Evolutionary conservation across 30 jellyfish, hydroid and myxozoan genomes (phyloP).

Genomic region (Aurelia aurita): DNA sequence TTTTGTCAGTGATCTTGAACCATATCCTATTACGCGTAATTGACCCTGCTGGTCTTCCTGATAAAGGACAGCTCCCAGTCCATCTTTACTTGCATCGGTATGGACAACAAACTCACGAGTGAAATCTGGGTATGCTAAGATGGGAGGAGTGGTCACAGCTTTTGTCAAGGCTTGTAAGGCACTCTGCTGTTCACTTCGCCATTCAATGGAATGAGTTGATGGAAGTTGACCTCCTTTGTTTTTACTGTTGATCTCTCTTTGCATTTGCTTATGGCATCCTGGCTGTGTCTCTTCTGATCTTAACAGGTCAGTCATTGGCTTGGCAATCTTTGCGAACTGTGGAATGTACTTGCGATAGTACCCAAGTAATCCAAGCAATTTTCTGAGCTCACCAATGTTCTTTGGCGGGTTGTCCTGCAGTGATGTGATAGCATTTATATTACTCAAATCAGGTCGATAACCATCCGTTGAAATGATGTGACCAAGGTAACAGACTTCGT

Average conservation of each 20-base stretch:
- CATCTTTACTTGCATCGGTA: slow-evolving; percentile 54
- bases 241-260: too few relatives aligned
- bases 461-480: slow-evolving; percentile 28
- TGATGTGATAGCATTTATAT: slow-evolving; percentile 24
- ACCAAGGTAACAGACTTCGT: slow-evolving; percentile 51
- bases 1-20: slow-evolving; percentile 16
- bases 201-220: slow-evolving; percentile 5
- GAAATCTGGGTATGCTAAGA: slow-evolving; percentile 43
- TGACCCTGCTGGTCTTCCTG: slow-evolving; percentile 22
- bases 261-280: not conserved
- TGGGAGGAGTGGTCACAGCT: slow-evolving; percentile 13
- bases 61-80: slow-evolving; percentile 41
- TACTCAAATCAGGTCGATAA: slow-evolving; percentile 16
- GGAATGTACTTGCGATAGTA: slow-evolving; percentile 40
- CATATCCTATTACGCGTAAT: slow-evolving; percentile 38
- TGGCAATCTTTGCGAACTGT: slow-evolving; percentile 46
- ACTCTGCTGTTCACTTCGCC: slow-evolving; percentile 12
- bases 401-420: slow-evolving; percentile 17
- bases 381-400: slow-evolving; percentile 47
- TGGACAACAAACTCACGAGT: slow-evolving; percentile 11
- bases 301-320: slow-evolving; percentile 53
- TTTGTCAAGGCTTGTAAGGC: not conserved
- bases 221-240: slow-evolving; percentile 26
- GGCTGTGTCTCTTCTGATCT: not conserved
- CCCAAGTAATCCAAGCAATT: too few relatives aligned